These are phyloP conservation scores for Gobiocypris rarus DNA, from an alignment of 2,113 vertebrate genomes.

Conservation along the genomic window DNA sequence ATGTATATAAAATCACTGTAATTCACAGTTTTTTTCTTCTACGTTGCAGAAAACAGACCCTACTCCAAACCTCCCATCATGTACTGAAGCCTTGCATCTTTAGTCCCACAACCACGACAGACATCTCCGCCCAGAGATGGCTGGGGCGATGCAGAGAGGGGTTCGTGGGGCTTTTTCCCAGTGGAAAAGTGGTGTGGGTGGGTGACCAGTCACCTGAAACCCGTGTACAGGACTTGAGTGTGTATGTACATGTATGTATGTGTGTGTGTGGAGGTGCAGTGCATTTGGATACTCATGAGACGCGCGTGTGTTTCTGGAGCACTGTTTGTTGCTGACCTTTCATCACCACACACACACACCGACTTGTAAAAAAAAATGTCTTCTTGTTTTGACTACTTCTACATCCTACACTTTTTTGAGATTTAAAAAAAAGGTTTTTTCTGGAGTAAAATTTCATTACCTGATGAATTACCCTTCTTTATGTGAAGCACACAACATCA, in stretches of 20 bases:
- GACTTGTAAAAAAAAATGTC: constrained; percentile 58
- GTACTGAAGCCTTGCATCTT: constrained; percentile 73
- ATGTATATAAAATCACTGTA: background rate
- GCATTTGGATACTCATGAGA: constrained; percentile 15
- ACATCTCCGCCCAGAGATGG: constrained; percentile 29
- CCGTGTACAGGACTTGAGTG: constrained; percentile 51
- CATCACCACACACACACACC: constrained; percentile 38
- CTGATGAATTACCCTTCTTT: constrained; percentile 17
- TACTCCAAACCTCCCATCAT: constrained; percentile 82
- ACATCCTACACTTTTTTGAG: constrained; percentile 41
- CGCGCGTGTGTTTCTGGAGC: background rate
- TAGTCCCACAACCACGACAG: constrained; percentile 30
- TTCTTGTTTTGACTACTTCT: constrained; percentile 53
- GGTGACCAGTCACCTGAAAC: constrained; percentile 21
- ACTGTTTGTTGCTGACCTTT: constrained; percentile 32
- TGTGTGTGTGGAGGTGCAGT: constrained; percentile 32
- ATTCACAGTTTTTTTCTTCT: constrained; percentile 34
- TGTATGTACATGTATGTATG: constrained; percentile 26
- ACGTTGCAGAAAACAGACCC: constrained; percentile 75
- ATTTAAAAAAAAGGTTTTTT: constrained; percentile 45
- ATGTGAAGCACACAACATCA: constrained; percentile 39
- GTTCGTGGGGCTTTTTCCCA: constrained; percentile 24
- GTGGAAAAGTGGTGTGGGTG: constrained; percentile 20
- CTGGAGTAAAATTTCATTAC: constrained; percentile 31
- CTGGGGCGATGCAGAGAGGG: constrained; percentile 20